Evolutionary conservation across 2,888 invertebrate species (phyloP), one percentile per base, ranked within the genome.

Genomic region (Drosophila pseudotalamancana): DNA sequence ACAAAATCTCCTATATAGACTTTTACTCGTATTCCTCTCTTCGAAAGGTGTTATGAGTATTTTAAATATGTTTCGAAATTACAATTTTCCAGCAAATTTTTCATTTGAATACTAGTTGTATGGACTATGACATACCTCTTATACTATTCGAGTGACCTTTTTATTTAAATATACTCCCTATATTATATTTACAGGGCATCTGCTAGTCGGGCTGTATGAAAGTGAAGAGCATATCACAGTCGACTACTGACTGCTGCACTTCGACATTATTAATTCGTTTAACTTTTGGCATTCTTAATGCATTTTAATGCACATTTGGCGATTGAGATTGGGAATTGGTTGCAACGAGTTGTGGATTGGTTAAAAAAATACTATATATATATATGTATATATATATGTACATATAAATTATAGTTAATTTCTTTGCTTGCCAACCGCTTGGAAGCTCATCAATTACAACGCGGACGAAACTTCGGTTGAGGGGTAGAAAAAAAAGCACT

Each of bases 371-470:
- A 25, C 1, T 6, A 19, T 21, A 12, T 21, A 12, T 21, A 14
- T 40, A 39, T 12, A n/a, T 43, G 27, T 16, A 16, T 14, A 16
- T 18, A 18, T 4, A 18, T 27, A n/a, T 14, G 21, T 40, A 14
- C 25, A 66, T 67, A 71, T 71, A 60, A 79, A 67, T 86, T 71
- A 75, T 64, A 60, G 39, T 69, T 50, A 48, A 69, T 42, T 74
- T 56, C 45, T 60, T 71, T 68, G 49, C 18, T 32, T 21, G 29
- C 46, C 11, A 18, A n/a, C 6, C 49, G 70, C 60, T 37, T 19
- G 55, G 53, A 34, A 37, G 49, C 54, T 42, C 74, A 73, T 73
- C 70, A 75, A 77, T 75, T 75, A 77, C 27, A 12, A n/a, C 21
- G 25, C 35, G 18, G 12, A 25, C 25, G 11, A 23, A 29, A 54